phyloP scores from a whole-genome alignment of 2,888 invertebrate species.

The Tipula vernalis region DNA sequence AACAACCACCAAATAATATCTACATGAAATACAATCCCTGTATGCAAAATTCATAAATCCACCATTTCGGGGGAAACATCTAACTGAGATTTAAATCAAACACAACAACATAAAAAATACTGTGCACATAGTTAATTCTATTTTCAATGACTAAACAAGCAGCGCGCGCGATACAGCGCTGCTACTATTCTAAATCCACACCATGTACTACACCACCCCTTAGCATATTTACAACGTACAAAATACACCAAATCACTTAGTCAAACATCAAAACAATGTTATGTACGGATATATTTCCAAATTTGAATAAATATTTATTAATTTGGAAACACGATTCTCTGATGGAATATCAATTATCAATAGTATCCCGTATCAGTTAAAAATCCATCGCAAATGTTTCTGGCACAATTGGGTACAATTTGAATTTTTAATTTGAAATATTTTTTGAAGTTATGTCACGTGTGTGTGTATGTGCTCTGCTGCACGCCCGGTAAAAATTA shows the following conservation, averaged over 20 bases:
- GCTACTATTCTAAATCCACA: background rate
- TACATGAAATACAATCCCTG: background rate
- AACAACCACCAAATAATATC: background rate
- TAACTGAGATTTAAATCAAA: background rate
- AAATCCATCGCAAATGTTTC: background rate
- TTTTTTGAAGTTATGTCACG: background rate
- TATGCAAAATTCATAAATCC: background rate
- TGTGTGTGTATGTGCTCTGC: background rate
- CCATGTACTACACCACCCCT: background rate
- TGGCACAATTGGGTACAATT: background rate
- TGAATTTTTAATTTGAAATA: background rate
- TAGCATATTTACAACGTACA: background rate
- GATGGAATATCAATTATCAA: conserved; percentile 4
- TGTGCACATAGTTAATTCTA: background rate
- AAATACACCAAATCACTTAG: background rate
- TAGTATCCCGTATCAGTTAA: background rate
- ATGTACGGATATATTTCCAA: background rate
- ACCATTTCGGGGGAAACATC: background rate
- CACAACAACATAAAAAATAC: background rate
- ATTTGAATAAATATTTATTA: background rate
- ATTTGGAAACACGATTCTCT: background rate
- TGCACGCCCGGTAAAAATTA: background rate
- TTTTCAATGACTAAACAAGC: background rate
- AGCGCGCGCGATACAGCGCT: background rate
- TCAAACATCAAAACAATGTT: background rate